A percentile compares a stretch with the other conserved stretches of the same genome.
Conservation (phyloP, 2,797 vertebrate genomes). For the Gadopsis marmoratus region DNA sequence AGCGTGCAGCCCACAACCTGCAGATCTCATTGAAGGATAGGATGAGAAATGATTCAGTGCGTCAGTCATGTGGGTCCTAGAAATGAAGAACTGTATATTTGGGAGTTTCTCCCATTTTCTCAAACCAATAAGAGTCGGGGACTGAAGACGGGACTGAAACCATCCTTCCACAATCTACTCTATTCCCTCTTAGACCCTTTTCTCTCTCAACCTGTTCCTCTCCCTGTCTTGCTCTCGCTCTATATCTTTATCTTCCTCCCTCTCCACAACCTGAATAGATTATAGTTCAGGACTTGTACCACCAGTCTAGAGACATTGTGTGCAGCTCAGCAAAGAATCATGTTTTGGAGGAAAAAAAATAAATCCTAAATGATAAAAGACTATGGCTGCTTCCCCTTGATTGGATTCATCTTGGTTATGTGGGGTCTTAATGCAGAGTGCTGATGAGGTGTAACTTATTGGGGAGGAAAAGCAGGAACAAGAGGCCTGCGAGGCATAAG, state of each 20-base stretch:
- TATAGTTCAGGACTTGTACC: constrained; percentile 4
- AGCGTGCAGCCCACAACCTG: constrained; percentile 46
- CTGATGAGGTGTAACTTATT: constrained; percentile 53
- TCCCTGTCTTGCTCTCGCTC: neutral
- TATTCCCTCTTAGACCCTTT: neutral
- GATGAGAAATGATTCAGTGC: constrained; percentile 45
- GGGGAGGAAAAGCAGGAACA: neutral
- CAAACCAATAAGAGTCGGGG: neutral
- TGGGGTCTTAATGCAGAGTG: constrained; percentile 13
- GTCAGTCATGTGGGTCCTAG: constrained; percentile 48
- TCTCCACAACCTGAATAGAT: constrained; percentile 12
- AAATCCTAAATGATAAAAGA: neutral
- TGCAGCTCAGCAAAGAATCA: constrained; percentile 14
- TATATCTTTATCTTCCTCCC: constrained; percentile 29
- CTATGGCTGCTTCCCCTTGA: neutral
- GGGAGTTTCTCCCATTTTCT: constrained; percentile 29
- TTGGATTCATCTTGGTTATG: neutral
- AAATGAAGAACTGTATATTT: constrained; percentile 24
- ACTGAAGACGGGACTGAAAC: constrained; percentile 13
- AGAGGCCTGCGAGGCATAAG: neutral
- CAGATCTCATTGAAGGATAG: constrained; percentile 46
- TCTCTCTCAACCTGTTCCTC: constrained; percentile 4
- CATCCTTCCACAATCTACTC: neutral
- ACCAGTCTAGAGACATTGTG: constrained; percentile 10
- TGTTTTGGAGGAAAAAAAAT: neutral